phyloP scores from a whole-genome alignment of 2,113 vertebrate genomes.

The Osmerus eperlanus region DNA sequence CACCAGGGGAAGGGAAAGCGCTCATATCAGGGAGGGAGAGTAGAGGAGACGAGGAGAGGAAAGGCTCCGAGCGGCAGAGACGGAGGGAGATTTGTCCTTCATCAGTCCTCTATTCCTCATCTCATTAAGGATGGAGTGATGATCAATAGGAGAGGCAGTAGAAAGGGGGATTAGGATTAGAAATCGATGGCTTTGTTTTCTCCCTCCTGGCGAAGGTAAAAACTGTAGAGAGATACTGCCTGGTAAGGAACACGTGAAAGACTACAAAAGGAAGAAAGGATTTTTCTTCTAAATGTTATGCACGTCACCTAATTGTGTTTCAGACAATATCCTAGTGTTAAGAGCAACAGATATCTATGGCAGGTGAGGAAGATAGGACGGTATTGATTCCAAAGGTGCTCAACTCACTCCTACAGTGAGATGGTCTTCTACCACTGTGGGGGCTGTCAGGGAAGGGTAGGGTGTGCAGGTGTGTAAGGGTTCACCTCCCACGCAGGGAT shows the following conservation, averaged over 20 bases:
- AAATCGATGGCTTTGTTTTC: conserved; percentile 73
- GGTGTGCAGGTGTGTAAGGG: conserved; percentile 61
- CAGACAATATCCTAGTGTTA: not conserved
- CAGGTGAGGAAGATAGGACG: too few species aligned
- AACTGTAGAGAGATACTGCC: conserved; percentile 46
- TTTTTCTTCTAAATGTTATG: too few species aligned
- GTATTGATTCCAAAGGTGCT: too few species aligned
- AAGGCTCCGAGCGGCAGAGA: conserved; percentile 8
- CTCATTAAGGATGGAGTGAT: conserved; percentile 63
- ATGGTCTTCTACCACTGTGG: conserved; percentile 7
- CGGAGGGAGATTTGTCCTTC: conserved; percentile 58
- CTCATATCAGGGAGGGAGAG: not conserved
- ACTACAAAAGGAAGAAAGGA: not conserved
- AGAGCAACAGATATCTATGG: not conserved
- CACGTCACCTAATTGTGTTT: too few species aligned
- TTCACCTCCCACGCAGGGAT: conserved; percentile 61
- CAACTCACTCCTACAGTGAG: conserved; percentile 35
- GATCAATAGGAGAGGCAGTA: conserved; percentile 66
- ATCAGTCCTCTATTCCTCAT: conserved; percentile 52
- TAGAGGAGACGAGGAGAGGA: conserved; percentile 14
- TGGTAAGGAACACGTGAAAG: too few species aligned
- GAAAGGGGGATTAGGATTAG: conserved; percentile 71
- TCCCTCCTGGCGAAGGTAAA: conserved; percentile 60
- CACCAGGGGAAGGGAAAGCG: too few species aligned
- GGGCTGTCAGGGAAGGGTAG: not conserved